Conservation (phyloP, 2,797 vertebrate species). For the Alosa sapidissima region DNA sequence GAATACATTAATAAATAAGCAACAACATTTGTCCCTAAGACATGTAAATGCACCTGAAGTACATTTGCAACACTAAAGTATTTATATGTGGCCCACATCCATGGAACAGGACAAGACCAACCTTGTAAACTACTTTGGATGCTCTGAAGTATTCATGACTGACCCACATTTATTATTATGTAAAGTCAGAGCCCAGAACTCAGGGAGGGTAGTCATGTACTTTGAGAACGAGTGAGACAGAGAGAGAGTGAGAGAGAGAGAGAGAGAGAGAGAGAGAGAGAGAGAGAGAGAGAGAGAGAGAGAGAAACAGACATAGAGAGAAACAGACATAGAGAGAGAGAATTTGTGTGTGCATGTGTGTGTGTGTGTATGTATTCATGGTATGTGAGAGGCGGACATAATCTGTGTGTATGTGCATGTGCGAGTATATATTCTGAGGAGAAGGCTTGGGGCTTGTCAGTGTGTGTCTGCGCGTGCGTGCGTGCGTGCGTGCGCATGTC, state of each 20-base stretch:
- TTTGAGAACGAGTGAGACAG: not conserved
- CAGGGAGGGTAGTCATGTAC: not conserved
- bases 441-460: too few relatives aligned
- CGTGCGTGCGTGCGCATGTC: not conserved
- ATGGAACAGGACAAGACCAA: not conserved
- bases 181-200: not conserved
- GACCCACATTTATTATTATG: constrained; percentile 33
- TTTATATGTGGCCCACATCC: constrained; percentile 36
- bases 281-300: too few relatives aligned
- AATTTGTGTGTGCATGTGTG: too few relatives aligned
- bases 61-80: constrained; percentile 37
- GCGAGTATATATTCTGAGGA: too few relatives aligned
- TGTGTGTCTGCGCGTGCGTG: not conserved
- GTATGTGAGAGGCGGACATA: too few relatives aligned
- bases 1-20: not conserved
- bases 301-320: not conserved
- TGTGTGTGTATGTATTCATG: not conserved
- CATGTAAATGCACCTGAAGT: constrained; percentile 28
- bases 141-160: constrained; percentile 34
- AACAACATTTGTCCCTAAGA: not conserved
- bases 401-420: too few relatives aligned
- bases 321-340: not conserved
- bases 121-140: not conserved
- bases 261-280: not conserved
- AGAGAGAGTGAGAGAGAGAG: not conserved